Conservation (phyloP, 2,888 invertebrate genomes). For the Geotrupes spiniger region DNA sequence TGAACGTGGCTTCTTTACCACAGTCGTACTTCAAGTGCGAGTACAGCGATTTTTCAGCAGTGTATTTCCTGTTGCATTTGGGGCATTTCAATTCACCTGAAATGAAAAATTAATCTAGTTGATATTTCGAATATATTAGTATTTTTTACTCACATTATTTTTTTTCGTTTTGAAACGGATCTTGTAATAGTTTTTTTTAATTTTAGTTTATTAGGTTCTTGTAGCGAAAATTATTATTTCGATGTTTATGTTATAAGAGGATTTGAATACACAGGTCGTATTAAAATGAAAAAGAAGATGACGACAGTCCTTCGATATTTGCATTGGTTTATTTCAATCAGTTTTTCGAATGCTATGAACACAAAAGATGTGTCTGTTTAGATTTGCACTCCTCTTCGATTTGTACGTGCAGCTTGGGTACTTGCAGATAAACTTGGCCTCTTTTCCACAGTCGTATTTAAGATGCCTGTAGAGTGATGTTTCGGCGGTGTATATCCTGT, state of each 20-base stretch:
- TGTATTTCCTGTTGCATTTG: constrained; percentile 2
- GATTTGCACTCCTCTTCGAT: constrained; percentile 10
- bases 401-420: constrained; percentile 13
- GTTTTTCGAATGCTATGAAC: too few species aligned
- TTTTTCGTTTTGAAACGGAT: too few species aligned
- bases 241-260: too few species aligned
- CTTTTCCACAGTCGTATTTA: constrained; percentile 16
- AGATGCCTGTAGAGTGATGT: constrained; percentile 12
- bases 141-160: too few species aligned
- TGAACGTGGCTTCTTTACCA: too few species aligned
- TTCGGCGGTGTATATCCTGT: constrained; percentile 6
- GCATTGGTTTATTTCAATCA: too few species aligned
- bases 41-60: too few species aligned
- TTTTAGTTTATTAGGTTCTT: neutral
- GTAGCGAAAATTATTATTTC: neutral
- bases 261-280: too few species aligned
- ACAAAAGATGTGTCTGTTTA: constrained; percentile 12
- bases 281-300: too few species aligned
- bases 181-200: too few species aligned
- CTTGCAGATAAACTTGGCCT: constrained; percentile 7
- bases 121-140: neutral
- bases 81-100: neutral
- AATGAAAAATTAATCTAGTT: neutral
- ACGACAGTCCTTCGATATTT: too few species aligned
- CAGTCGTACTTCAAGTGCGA: too few species aligned